These are phyloP conservation scores for Macropodus opercularis DNA, from an alignment of 2,797 vertebrate species.

Conservation along the genomic window DNA sequence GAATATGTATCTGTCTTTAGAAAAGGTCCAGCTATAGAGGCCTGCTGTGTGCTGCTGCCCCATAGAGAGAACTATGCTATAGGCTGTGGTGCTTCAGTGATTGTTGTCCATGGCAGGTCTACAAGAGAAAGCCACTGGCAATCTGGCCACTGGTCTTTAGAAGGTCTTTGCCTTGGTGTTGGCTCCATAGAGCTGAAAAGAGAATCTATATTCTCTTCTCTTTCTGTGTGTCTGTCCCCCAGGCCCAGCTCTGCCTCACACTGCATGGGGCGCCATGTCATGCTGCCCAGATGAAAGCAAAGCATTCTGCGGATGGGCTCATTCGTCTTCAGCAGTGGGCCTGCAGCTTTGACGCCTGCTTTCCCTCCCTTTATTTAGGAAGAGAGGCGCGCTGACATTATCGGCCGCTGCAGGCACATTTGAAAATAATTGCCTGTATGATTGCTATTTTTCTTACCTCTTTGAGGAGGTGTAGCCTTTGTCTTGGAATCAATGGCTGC, in stretches of 20 bases:
- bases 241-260: slow-evolving; percentile 68
- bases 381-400: slow-evolving; percentile 81
- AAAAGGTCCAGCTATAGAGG: slow-evolving; percentile 55
- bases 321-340: slow-evolving; percentile 76
- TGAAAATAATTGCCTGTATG: slow-evolving; percentile 85
- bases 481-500: slow-evolving; percentile 83
- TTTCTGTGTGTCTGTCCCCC: slow-evolving; percentile 60
- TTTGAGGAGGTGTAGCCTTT: slow-evolving; percentile 85
- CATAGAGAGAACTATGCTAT: slow-evolving; percentile 53
- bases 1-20: slow-evolving; percentile 48
- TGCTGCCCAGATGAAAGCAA: slow-evolving; percentile 77
- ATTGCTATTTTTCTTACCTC: slow-evolving; percentile 84
- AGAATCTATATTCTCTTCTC: slow-evolving; percentile 68
- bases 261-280: slow-evolving; percentile 74
- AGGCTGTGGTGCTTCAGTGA: slow-evolving; percentile 48
- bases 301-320: slow-evolving; percentile 73
- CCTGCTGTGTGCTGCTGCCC: slow-evolving; percentile 49
- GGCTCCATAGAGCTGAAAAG: slow-evolving; percentile 58
- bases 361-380: slow-evolving; percentile 78
- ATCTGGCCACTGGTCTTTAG: slow-evolving; percentile 65
- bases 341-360: slow-evolving; percentile 72
- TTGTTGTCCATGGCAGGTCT: slow-evolving; percentile 59
- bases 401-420: slow-evolving; percentile 83
- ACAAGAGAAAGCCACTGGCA: slow-evolving; percentile 68
- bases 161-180: slow-evolving; percentile 64